Percentiles rank a stretch among this genome's conserved stretches.
Evolutionary conservation across 2,797 vertebrate species (phyloP).

Genomic region (Tarsius wallacei): DNA sequence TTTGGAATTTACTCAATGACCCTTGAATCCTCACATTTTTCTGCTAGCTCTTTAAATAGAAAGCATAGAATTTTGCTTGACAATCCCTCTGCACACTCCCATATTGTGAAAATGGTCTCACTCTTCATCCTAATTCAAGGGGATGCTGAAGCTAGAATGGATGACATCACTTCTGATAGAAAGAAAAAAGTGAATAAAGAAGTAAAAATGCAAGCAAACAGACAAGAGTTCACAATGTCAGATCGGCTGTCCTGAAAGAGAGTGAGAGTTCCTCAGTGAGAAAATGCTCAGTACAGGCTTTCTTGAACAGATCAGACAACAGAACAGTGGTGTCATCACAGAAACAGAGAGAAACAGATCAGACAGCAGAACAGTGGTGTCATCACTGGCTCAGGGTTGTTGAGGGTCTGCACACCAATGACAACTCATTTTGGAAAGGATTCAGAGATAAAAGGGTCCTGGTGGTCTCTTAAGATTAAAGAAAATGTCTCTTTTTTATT

Average conservation of each 20-base stretch:
- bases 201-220: slow-evolving; percentile 61
- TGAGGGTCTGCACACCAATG: slow-evolving; percentile 43
- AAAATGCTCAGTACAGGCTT: not conserved
- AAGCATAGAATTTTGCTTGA: slow-evolving; percentile 46
- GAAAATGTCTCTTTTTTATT: not conserved
- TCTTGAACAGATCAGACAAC: not conserved
- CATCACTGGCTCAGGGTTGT: slow-evolving; percentile 16
- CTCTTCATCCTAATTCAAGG: slow-evolving; percentile 51
- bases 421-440: not conserved
- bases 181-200: not conserved
- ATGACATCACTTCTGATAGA: slow-evolving; percentile 47
- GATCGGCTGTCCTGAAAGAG: slow-evolving; percentile 1
- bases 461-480: not conserved
- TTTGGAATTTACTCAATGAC: slow-evolving; percentile 36
- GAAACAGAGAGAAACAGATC: not conserved
- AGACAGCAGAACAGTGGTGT: slow-evolving; percentile 4
- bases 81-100: not conserved
- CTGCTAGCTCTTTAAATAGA: slow-evolving; percentile 35
- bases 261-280: slow-evolving; percentile 63
- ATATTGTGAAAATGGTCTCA: slow-evolving; percentile 58
- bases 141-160: slow-evolving; percentile 74
- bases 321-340: not conserved
- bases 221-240: slow-evolving; percentile 74
- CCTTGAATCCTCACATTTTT: slow-evolving; percentile 77
- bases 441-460: slow-evolving; percentile 32